Evolutionary conservation across 2,113 vertebrate species (phyloP).

Genomic region (Greenwoodochromis staneri): DNA sequence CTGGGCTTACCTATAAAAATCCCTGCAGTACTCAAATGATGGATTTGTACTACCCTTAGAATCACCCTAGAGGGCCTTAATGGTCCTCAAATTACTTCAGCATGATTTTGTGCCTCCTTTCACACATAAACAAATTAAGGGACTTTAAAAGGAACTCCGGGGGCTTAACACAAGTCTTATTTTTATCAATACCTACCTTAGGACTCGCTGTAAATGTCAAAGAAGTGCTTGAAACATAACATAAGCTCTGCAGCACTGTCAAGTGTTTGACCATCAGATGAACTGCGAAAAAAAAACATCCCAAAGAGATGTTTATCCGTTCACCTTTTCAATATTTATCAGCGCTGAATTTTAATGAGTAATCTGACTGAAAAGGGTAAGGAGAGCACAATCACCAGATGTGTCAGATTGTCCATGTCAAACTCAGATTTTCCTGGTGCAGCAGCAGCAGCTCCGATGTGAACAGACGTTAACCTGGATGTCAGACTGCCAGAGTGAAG

Average conservation of each 20-base stretch:
- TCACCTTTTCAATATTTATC: conserved; percentile 14
- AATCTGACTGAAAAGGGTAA: conserved; percentile 20
- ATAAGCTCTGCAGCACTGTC: neutral
- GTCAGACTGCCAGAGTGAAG: conserved; percentile 45
- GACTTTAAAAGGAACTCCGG: neutral
- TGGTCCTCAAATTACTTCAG: neutral
- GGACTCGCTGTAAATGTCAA: neutral
- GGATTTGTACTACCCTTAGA: neutral
- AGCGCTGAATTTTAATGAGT: conserved; percentile 26
- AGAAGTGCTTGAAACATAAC: neutral
- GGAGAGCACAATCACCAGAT: neutral
- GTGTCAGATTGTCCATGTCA: conserved; percentile 12
- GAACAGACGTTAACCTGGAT: conserved; percentile 36
- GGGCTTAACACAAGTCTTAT: neutral
- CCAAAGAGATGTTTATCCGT: conserved; percentile 2
- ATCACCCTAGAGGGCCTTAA: neutral
- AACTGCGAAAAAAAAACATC: neutral
- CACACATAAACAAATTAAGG: neutral
- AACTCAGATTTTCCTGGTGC: neutral
- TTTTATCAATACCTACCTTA: neutral
- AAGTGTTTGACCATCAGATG: neutral
- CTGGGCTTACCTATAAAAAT: neutral
- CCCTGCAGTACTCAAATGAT: neutral
- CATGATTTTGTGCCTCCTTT: neutral
- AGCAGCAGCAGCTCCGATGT: neutral